These are phyloP conservation scores for Lasiurus cinereus DNA, from an alignment of 2,113 vertebrate species.

Conservation along the genomic window DNA sequence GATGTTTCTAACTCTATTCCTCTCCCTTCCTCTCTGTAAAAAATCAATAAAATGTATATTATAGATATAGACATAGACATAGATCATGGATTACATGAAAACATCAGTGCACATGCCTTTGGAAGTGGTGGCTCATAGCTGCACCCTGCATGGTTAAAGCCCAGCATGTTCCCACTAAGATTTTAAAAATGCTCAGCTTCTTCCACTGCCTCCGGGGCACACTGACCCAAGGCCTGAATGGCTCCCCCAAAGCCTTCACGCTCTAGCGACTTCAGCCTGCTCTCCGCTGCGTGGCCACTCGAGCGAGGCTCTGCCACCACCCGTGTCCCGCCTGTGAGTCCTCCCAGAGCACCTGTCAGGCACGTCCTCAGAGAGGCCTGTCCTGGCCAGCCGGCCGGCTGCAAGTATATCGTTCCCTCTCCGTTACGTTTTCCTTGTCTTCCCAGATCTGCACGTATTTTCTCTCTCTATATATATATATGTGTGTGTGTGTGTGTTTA, in stretches of 20 bases:
- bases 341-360: background rate
- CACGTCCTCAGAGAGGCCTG: background rate
- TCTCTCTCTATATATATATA: too few species aligned
- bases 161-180: background rate
- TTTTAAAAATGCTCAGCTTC: background rate
- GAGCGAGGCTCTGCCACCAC: background rate
- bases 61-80: too few species aligned
- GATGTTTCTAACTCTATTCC: too few species aligned
- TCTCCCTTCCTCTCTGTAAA: too few species aligned
- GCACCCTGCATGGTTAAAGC: background rate
- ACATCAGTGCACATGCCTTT: background rate
- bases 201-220: background rate
- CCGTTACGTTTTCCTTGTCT: background rate
- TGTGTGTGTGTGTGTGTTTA: too few species aligned
- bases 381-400: too few species aligned
- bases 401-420: background rate
- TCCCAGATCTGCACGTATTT: background rate
- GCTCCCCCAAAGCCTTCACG: background rate
- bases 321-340: background rate
- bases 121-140: background rate
- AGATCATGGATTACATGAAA: background rate
- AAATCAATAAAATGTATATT: too few species aligned
- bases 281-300: background rate
- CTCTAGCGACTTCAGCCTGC: background rate
- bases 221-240: background rate